A percentile compares a stretch with the other conserved stretches of the same genome.
Evolutionary conservation across 2,797 vertebrate genomes (phyloP).

Genomic region (Enteromius anoplus): DNA sequence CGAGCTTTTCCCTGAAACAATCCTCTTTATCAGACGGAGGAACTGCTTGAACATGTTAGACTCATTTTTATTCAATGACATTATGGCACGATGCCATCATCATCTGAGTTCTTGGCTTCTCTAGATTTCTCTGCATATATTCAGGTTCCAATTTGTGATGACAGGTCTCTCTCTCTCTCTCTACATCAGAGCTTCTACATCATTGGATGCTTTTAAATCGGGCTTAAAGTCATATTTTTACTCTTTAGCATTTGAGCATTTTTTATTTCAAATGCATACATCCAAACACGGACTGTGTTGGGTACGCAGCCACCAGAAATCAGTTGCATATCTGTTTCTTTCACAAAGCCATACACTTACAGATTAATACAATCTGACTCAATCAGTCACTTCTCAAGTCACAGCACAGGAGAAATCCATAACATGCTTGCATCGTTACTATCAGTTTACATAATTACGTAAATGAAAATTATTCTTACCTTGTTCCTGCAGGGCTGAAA

Average conservation of each 20-base stretch:
- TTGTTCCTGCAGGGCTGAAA: neutral
- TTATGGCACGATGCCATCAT: neutral
- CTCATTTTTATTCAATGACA: neutral
- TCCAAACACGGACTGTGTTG: too few species aligned
- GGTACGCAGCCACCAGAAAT: neutral
- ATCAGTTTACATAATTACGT: neutral
- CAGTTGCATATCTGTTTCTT: neutral
- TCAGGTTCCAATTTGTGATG: neutral
- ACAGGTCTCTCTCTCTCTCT: neutral
- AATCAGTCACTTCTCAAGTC: neutral
- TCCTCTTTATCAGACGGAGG: neutral
- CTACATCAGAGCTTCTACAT: too few species aligned
- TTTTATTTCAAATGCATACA: neutral
- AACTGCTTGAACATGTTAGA: neutral
- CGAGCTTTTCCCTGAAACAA: conserved; percentile 29
- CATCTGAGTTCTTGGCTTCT: neutral
- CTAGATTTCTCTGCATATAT: neutral
- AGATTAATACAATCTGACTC: neutral
- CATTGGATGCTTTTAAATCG: too few species aligned
- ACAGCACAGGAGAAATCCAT: too few species aligned
- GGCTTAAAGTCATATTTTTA: too few species aligned
- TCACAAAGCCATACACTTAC: neutral
- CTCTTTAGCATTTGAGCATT: too few species aligned
- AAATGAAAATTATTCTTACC: neutral
- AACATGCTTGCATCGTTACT: neutral